Evolutionary conservation across 1,140 invertebrate species (phyloP), one percentile per base, ranked within the genome.

Genomic region (Pseudomyrmex pallidus): DNA sequence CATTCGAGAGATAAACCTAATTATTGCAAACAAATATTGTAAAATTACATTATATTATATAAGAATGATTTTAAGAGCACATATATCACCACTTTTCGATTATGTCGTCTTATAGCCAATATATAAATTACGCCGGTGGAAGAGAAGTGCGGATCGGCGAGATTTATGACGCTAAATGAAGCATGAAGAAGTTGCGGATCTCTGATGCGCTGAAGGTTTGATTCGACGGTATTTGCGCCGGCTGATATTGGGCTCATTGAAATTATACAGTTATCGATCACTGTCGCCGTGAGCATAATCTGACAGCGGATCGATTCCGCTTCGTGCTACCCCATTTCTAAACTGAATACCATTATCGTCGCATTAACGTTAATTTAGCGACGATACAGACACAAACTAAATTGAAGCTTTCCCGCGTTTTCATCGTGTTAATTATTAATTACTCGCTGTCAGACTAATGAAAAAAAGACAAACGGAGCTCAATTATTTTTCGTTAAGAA

Each of bases 221-320:
- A 80, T 72, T 80, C 76, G 66, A 59, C 54, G 66, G 56, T 80
- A 80, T 80, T 80, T 80, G 66, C 66, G 66, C 76, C 66, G 56
- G 66, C 66, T 80, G 66, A 80, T 80, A 80, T 80, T 80, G 76
- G 76, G 66, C 76, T 80, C 76, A 80, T 80, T 80, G 76, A 80
- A 80, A 80, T 80, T 80, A 80, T 80, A 72, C 76, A 80, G 76
- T 80, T 80, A 80, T 80, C 76, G 76, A 80, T 80, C 76, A 80
- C 76, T 80, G 76, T 80, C 76, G 64, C 64, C 64, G 64, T 80
- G 48, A 80, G 76, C 76, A 80, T 80, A 80, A 80, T 80, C 76
- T 72, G 76, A 80, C 76, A 80, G 76, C 66, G 76, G 44, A 72
- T 80, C 76, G 76, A 80, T 80, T 70, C 22, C 8, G 66, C 54